phyloP scores from a whole-genome alignment of 2,888 invertebrate genomes.

The Agrotis puta region DNA sequence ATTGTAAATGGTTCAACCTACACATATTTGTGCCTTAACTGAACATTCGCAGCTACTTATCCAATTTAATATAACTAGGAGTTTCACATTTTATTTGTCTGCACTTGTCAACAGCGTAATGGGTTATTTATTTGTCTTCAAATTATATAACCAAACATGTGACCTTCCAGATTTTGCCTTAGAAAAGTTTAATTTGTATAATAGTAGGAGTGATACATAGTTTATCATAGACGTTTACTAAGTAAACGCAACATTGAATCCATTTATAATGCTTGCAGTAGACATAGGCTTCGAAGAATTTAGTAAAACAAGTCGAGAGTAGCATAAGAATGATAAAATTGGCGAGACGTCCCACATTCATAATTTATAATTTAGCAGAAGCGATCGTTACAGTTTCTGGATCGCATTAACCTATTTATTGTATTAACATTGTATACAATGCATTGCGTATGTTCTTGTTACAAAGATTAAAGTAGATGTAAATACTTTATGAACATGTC shows the following conservation, averaged over 20 bases:
- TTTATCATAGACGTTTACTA: not conserved
- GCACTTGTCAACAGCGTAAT: slow-evolving; percentile 17
- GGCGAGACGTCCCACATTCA: slow-evolving; percentile 72
- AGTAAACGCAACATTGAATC: slow-evolving; percentile 30
- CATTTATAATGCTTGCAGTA: slow-evolving; percentile 44
- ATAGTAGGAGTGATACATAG: not conserved
- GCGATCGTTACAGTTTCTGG: slow-evolving; percentile 62
- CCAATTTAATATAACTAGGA: slow-evolving; percentile 34
- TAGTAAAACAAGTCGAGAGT: slow-evolving; percentile 64
- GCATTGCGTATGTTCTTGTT: slow-evolving; percentile 6
- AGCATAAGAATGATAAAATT: slow-evolving; percentile 67
- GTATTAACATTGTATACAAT: slow-evolving; percentile 44
- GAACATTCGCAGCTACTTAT: slow-evolving; percentile 43
- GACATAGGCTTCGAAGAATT: slow-evolving; percentile 66
- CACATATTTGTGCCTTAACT: slow-evolving; percentile 54
- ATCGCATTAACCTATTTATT: slow-evolving; percentile 61
- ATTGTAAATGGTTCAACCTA: slow-evolving; percentile 67
- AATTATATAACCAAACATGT: not conserved
- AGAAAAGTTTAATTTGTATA: not conserved
- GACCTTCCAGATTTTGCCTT: not conserved
- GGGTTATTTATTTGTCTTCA: slow-evolving; percentile 3
- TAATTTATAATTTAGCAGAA: slow-evolving; percentile 75
- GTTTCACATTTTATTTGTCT: slow-evolving; percentile 16
- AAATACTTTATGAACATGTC: slow-evolving; percentile 6
- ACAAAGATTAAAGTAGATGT: slow-evolving; percentile 12